Percentiles rank a stretch among this genome's conserved stretches.
Conservation (phyloP, 2,888 invertebrate species). For the Ypsolopha sequella region DNA sequence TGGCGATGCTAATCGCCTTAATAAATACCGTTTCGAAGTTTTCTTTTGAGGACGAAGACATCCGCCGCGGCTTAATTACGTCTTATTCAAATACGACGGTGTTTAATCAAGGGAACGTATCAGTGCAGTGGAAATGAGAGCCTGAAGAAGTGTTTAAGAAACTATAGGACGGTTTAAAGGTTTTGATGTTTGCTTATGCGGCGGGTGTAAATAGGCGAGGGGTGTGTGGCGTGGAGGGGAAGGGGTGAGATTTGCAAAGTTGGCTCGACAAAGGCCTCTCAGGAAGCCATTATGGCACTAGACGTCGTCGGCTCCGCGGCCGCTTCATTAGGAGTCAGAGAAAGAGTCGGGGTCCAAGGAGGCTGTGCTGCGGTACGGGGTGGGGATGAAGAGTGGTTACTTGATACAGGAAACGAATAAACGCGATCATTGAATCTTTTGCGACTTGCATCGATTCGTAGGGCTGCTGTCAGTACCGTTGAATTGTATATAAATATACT, state of each 20-base stretch:
- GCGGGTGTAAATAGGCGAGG: conserved; percentile 32
- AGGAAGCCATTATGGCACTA: conserved; percentile 64
- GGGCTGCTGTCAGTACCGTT: too few species aligned
- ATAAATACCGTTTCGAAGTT: conserved; percentile 43
- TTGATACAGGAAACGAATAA: too few species aligned
- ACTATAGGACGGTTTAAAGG: conserved; percentile 35
- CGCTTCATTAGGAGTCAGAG: conserved; percentile 45
- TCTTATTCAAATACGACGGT: conserved; percentile 42
- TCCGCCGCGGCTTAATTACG: conserved; percentile 58
- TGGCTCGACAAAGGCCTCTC: conserved; percentile 55
- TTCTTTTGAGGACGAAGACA: conserved; percentile 54
- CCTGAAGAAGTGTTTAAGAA: conserved; percentile 58
- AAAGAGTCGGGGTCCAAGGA: not conserved
- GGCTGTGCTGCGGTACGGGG: too few species aligned
- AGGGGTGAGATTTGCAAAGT: conserved; percentile 26
- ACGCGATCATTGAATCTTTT: too few species aligned
- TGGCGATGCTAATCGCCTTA: too few species aligned
- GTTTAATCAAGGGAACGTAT: conserved; percentile 55
- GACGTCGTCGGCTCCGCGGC: conserved; percentile 43
- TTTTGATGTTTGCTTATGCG: conserved; percentile 37
- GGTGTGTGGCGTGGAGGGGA: conserved; percentile 13
- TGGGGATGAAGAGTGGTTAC: too few species aligned
- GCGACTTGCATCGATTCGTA: too few species aligned
- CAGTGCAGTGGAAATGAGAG: conserved; percentile 57
- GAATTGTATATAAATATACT: too few species aligned